These are phyloP conservation scores for Chorisops tibialis DNA, from an alignment of 2,888 invertebrate genomes.

Conservation along the genomic window DNA sequence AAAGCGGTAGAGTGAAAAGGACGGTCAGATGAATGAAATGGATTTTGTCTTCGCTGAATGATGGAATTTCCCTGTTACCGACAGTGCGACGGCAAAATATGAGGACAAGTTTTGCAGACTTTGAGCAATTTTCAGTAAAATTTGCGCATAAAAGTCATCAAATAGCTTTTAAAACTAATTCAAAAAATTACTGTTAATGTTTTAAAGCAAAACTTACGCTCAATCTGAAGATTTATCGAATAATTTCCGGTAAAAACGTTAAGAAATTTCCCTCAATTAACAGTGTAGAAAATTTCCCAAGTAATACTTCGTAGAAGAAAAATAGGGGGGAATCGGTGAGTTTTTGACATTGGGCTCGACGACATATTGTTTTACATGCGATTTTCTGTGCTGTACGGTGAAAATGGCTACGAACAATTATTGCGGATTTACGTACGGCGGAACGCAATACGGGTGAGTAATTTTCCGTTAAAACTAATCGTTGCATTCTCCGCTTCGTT, in stretches of 20 bases:
- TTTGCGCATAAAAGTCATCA: too few species aligned
- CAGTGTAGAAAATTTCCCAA: neutral
- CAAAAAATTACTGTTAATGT: too few species aligned
- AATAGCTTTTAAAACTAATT: too few species aligned
- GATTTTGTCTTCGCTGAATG: too few species aligned
- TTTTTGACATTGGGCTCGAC: conserved; percentile 4
- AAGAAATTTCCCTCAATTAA: neutral
- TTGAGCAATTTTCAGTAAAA: too few species aligned
- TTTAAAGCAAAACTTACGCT: too few species aligned
- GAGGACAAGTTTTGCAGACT: too few species aligned
- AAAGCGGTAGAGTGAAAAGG: too few species aligned
- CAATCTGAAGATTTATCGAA: neutral
- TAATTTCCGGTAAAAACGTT: neutral
- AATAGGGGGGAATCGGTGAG: neutral
- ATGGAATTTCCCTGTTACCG: too few species aligned
- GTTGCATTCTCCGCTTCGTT: conserved; percentile 8
- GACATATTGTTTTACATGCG: conserved; percentile 23
- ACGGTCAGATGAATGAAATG: too few species aligned
- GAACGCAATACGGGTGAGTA: conserved; percentile 86
- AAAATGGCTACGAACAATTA: conserved; percentile 88
- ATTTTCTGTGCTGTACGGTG: conserved; percentile 24
- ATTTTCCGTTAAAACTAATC: conserved; percentile 35
- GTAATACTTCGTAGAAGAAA: neutral
- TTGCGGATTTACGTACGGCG: conserved; percentile 91
- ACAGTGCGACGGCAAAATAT: too few species aligned